These are phyloP conservation scores for Hylyphantes graminicola DNA, from an alignment of 1,140 invertebrate species.

Conservation along the genomic window DNA sequence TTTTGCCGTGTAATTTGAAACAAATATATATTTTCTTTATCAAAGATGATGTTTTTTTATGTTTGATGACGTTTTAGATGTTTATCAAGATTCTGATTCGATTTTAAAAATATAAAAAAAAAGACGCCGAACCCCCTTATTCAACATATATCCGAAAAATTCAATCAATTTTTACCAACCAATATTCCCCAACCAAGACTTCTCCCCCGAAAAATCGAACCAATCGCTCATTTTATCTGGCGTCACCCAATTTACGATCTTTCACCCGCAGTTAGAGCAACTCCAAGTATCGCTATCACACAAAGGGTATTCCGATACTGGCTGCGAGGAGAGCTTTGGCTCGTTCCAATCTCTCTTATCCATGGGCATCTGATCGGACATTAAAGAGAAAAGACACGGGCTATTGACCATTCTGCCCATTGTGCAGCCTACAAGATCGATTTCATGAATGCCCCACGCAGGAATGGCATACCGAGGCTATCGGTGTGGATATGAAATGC, in stretches of 20 bases:
- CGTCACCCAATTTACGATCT: conserved; percentile 23
- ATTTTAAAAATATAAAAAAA: too few species aligned
- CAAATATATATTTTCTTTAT: too few species aligned
- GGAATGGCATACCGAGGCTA: background rate
- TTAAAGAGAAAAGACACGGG: conserved; percentile 42
- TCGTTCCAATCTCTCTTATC: too few species aligned
- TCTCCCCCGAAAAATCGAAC: background rate
- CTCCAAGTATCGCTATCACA: conserved; percentile 15
- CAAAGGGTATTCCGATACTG: conserved; percentile 7
- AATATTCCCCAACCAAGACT: background rate
- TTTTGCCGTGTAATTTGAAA: too few species aligned
- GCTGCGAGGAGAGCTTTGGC: background rate
- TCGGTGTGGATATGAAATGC: background rate
- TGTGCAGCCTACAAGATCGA: conserved; percentile 38
- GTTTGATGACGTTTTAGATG: too few species aligned
- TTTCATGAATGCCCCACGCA: conserved; percentile 23
- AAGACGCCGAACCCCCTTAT: background rate
- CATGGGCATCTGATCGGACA: conserved; percentile 23
- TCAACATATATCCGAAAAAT: background rate
- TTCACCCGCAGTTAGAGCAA: conserved; percentile 4
- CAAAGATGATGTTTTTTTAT: too few species aligned
- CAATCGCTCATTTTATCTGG: conserved; percentile 37
- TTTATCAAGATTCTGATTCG: too few species aligned
- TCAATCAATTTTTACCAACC: background rate
- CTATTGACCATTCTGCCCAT: conserved; percentile 49